Evolutionary conservation across 2,888 invertebrate genomes (phyloP), one percentile per base, ranked within the genome.

Genomic region (Andrena dorsata): DNA sequence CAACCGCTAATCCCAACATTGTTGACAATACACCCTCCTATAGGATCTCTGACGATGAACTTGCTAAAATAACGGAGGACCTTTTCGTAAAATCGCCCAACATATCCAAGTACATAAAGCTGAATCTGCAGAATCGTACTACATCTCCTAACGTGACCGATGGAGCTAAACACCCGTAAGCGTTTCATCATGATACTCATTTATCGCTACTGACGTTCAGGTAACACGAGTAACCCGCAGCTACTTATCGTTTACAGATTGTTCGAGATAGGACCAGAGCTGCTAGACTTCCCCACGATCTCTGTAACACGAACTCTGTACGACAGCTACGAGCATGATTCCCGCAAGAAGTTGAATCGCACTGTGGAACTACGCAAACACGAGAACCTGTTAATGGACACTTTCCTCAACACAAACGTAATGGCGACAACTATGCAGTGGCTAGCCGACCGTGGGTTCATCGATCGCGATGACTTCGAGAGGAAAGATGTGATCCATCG

Each of bases 401-500:
- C 89, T 0, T 76, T 92, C 28, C 71, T 92, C 16, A 89, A 90
- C 49, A 92, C 93, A 1, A 88, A 92, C 35, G 87, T 90, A 0
- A 92, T 93, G 91, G 53, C 77, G 0, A 86, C 75, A 6, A 76
- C 92, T 0, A 86, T 92, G 86, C 82, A 86, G 13, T 93, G 93
- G 92, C 56, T 93, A 3, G 83, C 89, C 2, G 76, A 86, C 1
- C 89, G 86, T 20, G 84, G 87, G 23, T 92, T 91, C 73, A 85
- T 93, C 32, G 88, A 91, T 23, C 84, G 90, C 0, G 92, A 93
- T 58, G 91, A 90, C 49, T 92, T 90, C 47, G 96, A 96, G 69
- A 97, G 96, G 90, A 95, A 96, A 80, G 96, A 97, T 86, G 95
- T 96, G 49, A 93, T 97, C 5, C 96, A 96, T 90, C 96, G 96